Evolutionary conservation across 2,888 invertebrate species (phyloP).

Genomic region (Escarpia spicata): DNA sequence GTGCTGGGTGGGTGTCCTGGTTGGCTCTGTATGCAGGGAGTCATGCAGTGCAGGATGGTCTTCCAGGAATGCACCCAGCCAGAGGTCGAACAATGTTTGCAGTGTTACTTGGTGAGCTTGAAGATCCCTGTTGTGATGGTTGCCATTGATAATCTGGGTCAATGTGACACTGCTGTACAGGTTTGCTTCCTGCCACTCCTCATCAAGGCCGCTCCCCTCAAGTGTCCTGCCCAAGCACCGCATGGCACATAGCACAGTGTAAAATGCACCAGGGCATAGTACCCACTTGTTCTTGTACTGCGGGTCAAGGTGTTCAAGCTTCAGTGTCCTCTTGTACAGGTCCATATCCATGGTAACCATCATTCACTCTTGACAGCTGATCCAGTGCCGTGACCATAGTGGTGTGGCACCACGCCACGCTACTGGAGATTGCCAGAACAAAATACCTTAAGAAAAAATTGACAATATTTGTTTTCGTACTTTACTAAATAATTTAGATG

Average conservation of each 20-base stretch:
- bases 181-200: neutral
- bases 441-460: no score
- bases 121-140: no score
- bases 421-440: no score
- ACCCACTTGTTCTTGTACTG: conserved; percentile 32
- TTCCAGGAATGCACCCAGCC: conserved; percentile 4
- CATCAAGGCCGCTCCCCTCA: no score
- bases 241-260: conserved; percentile 30
- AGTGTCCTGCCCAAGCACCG: conserved; percentile 21
- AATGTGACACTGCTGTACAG: conserved; percentile 27
- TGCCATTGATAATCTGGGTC: neutral
- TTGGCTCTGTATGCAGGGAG: neutral
- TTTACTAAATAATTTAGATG: no score
- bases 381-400: no score
- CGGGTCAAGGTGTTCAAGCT: conserved; percentile 27
- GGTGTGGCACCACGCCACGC: no score
- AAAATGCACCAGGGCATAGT: conserved; percentile 24
- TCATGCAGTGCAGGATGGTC: neutral
- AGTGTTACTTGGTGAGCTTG: no score
- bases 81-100: neutral
- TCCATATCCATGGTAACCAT: conserved; percentile 26
- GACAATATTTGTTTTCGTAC: no score
- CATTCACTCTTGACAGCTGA: neutral
- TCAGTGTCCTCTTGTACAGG: conserved; percentile 30
- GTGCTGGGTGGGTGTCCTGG: neutral